Base-by-base conservation (phyloP, 2,888 invertebrate genomes). In the Apantesis nais region DNA sequence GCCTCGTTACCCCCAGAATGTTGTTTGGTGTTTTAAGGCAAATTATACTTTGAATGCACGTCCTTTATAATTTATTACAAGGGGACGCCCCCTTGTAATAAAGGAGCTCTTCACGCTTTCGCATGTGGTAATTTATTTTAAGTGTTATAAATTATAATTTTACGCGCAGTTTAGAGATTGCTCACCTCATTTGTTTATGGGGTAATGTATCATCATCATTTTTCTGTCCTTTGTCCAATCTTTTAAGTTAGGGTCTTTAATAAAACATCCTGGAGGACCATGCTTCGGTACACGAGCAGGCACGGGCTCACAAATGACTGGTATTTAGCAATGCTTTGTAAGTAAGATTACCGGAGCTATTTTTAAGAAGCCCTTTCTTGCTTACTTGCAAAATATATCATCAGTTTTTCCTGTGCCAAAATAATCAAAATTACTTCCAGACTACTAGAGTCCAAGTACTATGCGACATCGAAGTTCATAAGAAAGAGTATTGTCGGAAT, bases 21-120 rank as follows among this genome's bases (percentile, higher is more conserved):
- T 66, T 79, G 80, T 79, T 79, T 76, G 76, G 74, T 76, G 76
- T 80, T 73, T 78, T 72, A 65, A 72, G 66, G 77, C 74, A 79
- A 76, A 79, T 79, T 80, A 60, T 74, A 71, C 41, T 78, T 79
- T 79, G 73, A 78, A 79, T 74, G 71, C 76, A 78, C 71, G 66
- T 62, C 69, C 66, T 73, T 63, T 58, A 29, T 58, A 66, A 66
- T 39, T 66, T 58, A 66, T 66, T 39, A 66, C 66, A 66, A 66
- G 55, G 55, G 55, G 25, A 52, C 48, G 48, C 48, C 48, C 48
- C 48, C 11, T 14, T 52, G 48, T 52, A 2, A 12, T 8, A 12
- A 39, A 39, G 66, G 29, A 19, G 5, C 55, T 37, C 34, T 7
- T 19, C 64, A 44, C 25, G 44, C 67, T 68, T 61, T 52, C 67